These are phyloP conservation scores for Anser brachyrhynchus DNA, from an alignment of 2,113 vertebrate genomes.

Conservation along the genomic window DNA sequence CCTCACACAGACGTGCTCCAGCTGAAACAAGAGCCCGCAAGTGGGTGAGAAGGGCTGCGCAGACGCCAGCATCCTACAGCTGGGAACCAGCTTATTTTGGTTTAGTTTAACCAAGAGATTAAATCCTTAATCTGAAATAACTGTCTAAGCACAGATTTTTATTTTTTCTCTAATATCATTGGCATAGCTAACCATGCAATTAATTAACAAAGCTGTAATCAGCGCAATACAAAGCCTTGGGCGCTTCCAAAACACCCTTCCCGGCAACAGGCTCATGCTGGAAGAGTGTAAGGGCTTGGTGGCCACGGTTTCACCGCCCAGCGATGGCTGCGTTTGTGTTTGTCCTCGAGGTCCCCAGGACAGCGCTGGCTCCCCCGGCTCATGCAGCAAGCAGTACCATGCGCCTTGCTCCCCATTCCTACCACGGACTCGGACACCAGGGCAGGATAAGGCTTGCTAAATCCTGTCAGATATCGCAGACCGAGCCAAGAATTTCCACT, in stretches of 20 bases:
- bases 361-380: background rate
- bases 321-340: fast-evolving
- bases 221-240: background rate
- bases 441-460: background rate
- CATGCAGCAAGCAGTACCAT: background rate
- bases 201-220: background rate
- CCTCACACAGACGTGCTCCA: slow-evolving; percentile 2
- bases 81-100: slow-evolving; percentile 28
- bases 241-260: background rate
- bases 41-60: background rate
- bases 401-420: background rate
- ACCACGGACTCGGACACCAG: background rate
- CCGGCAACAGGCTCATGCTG: background rate
- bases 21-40: background rate
- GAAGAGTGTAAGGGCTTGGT: fast-evolving
- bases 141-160: slow-evolving; percentile 5
- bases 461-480: background rate
- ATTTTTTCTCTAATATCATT: background rate
- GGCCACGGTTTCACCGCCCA: background rate
- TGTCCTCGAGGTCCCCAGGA: background rate
- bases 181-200: background rate
- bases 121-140: slow-evolving; percentile 62
- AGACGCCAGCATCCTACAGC: slow-evolving; percentile 22
- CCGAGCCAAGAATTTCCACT: background rate
- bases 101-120: slow-evolving; percentile 61